Conservation (phyloP, 2,797 vertebrate genomes). For the Neomorphus geoffroyi region DNA sequence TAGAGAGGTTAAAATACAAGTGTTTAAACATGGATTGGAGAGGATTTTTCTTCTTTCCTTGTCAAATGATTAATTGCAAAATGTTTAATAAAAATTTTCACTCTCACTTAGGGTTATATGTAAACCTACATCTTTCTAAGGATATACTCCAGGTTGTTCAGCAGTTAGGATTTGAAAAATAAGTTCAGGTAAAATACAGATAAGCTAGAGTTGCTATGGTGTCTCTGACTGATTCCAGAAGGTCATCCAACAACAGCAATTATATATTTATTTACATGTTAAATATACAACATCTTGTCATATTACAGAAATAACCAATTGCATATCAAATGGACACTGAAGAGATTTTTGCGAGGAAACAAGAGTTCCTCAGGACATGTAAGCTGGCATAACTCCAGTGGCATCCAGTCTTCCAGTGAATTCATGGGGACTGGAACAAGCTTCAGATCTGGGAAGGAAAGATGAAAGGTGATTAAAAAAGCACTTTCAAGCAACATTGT, state of each 20-base stretch:
- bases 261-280: background rate
- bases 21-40: background rate
- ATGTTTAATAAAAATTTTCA: background rate
- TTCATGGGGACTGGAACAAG: background rate
- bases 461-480: background rate
- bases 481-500: background rate
- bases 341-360: background rate
- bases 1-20: background rate
- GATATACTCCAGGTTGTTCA: background rate
- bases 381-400: background rate
- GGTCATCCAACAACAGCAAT: background rate
- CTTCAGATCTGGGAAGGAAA: background rate
- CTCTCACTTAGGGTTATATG: background rate
- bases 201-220: background rate
- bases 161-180: background rate
- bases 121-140: background rate
- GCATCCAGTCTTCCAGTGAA: background rate
- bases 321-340: background rate
- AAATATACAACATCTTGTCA: background rate
- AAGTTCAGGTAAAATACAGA: background rate
- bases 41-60: background rate
- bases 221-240: background rate
- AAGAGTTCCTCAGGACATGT: background rate
- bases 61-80: background rate
- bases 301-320: background rate